These are phyloP conservation scores for Pollenia angustigena DNA, from an alignment of 2,888 invertebrate genomes.

Conservation along the genomic window DNA sequence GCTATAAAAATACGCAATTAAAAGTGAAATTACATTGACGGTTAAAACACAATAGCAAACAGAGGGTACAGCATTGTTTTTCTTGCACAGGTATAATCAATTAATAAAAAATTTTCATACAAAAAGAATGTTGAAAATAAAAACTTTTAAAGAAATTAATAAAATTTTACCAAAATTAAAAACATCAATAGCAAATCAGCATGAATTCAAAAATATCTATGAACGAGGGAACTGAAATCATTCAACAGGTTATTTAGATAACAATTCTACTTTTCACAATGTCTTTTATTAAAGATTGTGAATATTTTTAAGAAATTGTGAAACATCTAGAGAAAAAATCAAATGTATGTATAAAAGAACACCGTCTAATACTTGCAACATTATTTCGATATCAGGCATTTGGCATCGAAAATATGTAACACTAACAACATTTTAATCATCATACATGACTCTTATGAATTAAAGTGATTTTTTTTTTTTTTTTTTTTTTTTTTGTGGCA, in stretches of 20 bases:
- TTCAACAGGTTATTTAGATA: not conserved
- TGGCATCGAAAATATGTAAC: conserved; percentile 12
- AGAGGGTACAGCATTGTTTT: not conserved
- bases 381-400: conserved; percentile 18
- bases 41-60: not conserved
- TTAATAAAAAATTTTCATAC: too few species aligned
- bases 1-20: conserved; percentile 21
- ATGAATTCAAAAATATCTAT: too few species aligned
- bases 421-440: conserved; percentile 13
- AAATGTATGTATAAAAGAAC: not conserved
- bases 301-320: conserved; percentile 3
- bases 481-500: too few species aligned
- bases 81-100: not conserved
- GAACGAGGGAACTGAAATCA: not conserved
- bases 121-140: not conserved
- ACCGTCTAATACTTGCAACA: not conserved
- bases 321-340: not conserved
- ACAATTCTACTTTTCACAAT: conserved; percentile 10
- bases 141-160: not conserved
- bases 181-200: too few species aligned
- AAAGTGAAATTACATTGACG: conserved; percentile 47
- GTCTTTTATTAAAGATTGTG: conserved; percentile 32
- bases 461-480: not conserved
- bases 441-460: not conserved
- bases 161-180: not conserved